Conservation (phyloP, 1,140 invertebrate species). For the Heliconius eleuchia region DNA sequence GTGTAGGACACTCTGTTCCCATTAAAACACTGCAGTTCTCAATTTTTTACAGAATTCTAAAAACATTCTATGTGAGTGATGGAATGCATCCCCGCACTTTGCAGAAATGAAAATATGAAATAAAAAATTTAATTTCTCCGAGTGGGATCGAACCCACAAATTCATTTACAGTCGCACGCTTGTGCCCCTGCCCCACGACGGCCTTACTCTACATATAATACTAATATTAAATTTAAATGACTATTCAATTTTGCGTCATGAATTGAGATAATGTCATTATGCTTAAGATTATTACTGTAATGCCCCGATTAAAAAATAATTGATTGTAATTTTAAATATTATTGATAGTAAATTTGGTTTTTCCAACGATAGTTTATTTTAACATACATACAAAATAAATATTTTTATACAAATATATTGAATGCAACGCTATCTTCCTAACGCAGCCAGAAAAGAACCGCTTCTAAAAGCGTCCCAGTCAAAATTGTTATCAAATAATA, state of each 20-base stretch:
- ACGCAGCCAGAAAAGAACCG: conserved; percentile 9
- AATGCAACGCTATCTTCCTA: conserved; percentile 14
- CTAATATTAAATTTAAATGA: neutral
- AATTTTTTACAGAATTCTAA: no score
- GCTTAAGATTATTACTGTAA: neutral
- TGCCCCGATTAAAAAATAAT: neutral
- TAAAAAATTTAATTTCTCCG: no score
- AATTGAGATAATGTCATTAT: neutral
- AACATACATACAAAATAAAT: conserved; percentile 2
- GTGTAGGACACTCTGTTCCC: no score
- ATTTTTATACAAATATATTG: neutral
- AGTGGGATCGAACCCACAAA: no score
- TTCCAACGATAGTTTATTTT: neutral
- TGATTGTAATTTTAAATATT: neutral
- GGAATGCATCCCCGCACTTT: no score
- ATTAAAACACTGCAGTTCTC: no score
- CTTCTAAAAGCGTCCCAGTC: conserved; percentile 14
- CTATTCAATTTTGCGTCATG: neutral
- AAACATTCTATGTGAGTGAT: no score
- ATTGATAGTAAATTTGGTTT: neutral
- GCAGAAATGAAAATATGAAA: no score
- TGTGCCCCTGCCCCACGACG: no score
- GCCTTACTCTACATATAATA: no score
- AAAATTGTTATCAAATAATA: conserved; percentile 27
- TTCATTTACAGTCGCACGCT: no score